A percentile compares a stretch with the other conserved stretches of the same genome.
These are phyloP conservation scores for Marmota flaviventris DNA, from an alignment of 2,113 vertebrate species.

Conservation along the genomic window DNA sequence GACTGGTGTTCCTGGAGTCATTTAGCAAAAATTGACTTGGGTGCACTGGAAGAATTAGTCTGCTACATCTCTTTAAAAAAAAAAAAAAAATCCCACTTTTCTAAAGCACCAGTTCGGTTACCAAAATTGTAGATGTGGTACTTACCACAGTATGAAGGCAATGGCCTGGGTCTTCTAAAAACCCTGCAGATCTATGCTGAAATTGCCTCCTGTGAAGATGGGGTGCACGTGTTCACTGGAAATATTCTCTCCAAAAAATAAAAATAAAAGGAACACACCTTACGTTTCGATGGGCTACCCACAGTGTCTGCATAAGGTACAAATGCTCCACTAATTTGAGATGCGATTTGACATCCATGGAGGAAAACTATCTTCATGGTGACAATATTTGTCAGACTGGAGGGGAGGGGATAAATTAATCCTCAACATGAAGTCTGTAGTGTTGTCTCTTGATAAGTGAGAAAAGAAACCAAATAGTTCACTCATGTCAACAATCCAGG, in stretches of 20 bases:
- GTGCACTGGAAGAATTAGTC: constrained; percentile 82
- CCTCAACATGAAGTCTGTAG: constrained; percentile 80
- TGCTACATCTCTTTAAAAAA: constrained; percentile 77
- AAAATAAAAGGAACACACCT: constrained; percentile 80
- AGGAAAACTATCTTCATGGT: constrained; percentile 86
- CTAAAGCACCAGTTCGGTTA: constrained; percentile 86
- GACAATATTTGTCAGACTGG: constrained; percentile 85
- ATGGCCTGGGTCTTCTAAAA: constrained; percentile 86
- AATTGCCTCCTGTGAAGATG: constrained; percentile 85
- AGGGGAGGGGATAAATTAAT: constrained; percentile 77
- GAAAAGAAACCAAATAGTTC: constrained; percentile 85
- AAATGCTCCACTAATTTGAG: constrained; percentile 84
- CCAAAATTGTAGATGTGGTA: constrained; percentile 86
- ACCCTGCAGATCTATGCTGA: constrained; percentile 86
- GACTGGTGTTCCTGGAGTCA: constrained; percentile 70
- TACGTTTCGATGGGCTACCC: constrained; percentile 84
- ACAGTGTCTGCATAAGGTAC: constrained; percentile 82
- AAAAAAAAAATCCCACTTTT: constrained; percentile 72
- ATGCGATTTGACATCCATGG: constrained; percentile 85
- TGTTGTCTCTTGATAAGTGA: constrained; percentile 67
- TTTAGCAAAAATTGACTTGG: constrained; percentile 78
- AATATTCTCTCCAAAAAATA: constrained; percentile 76
- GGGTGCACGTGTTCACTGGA: constrained; percentile 79
- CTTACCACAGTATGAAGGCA: constrained; percentile 89
- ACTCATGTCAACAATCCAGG: constrained; percentile 87